Base-by-base conservation (phyloP, 2,888 invertebrate species). In the Dione vanillae region DNA sequence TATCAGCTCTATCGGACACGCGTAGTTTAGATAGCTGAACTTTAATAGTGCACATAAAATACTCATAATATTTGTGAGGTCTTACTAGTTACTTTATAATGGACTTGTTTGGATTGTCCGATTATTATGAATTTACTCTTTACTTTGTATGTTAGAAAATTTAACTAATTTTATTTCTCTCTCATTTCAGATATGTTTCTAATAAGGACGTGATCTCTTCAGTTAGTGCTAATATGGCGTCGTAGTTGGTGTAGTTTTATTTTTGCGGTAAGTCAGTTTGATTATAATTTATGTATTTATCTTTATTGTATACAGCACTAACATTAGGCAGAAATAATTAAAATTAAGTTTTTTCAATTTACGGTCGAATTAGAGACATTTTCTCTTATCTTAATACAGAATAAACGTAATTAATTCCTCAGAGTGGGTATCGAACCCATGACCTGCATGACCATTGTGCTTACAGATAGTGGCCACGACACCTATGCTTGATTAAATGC, bases 151-250 rank as follows among this genome's bases (percentile, higher is more conserved):
- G 27, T 27, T 27, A 3, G 27, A 27, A 27, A 27, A 27, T 27
- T 27, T 27, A n/a, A n/a, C n/a, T n/a, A n/a, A n/a, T n/a, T n/a
- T n/a, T n/a, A n/a, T 47, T 2, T 47, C 11, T 12, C 19, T 49
- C 19, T 85, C 82, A 81, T 88, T 85, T 14, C 85, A 90, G 90
- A 89, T 90, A 89, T 75, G 76, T 76, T 81, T 75, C 78, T 87
- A 88, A 85, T 88, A 85, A 86, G 85, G 82, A 78, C 78, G 81
- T 79, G 83, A 75, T 78, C 75, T 76, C 75, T 77, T 79, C 74
- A 72, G 65, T 77, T 69, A 73, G 54, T 71, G 74, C 77, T 70
- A 77, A 76, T 74, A 90, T 90, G 90, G 81, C 84, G 82, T 87
- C 84, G 80, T 88, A 86, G 76, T 71, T 69, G 74, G 65, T 35